Evolutionary conservation across 2,888 invertebrate genomes (phyloP), one percentile per base, ranked within the genome.

Genomic region (Polyommatus icarus): DNA sequence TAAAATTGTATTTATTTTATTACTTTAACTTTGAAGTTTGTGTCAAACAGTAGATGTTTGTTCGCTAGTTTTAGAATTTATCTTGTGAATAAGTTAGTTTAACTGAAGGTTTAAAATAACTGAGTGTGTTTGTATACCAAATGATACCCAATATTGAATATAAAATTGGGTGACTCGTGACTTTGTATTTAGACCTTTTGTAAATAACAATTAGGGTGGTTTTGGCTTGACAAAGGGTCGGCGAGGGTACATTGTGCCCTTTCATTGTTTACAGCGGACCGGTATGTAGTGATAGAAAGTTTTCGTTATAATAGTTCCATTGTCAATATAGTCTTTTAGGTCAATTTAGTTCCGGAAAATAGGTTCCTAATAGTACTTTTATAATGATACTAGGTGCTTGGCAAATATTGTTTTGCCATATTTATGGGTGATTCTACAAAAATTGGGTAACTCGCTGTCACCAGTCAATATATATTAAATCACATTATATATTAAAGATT

Each of bases 201-300:
- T 20, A 3, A 4, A 50, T 75, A 54, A 24, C 2, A 50, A 50
- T 50, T 29, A 54, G 29, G 29, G 46, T 8, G 75, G 18, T 54
- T 29, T 75, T 54, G 1, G 18, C 20, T 24, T 20, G 75, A 54
- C 54, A 50, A 50, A 24, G 75, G 54, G 24, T n/a, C 4, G 73
- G 20, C 12, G 10, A 20, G 73, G 40, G 50, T 24, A 54, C 29
- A 32, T 67, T 67, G 5, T 73, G 50, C 73, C 36, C 46, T 20
- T 36, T 20, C 40, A 40, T 50, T 73, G 50, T 73, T 46, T 73
- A 73, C 24, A 24, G 10, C 24, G 73, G 46, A n/a, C n/a, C n/a
- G n/a, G n/a, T n/a, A n/a, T n/a, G n/a, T n/a, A 29, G 46, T 73
- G 50, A 73, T 50, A 75, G 75, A 50, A 75, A 75, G 54, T 75